Base-by-base conservation (phyloP, 2,888 invertebrate species). In the Pyralis farinalis region DNA sequence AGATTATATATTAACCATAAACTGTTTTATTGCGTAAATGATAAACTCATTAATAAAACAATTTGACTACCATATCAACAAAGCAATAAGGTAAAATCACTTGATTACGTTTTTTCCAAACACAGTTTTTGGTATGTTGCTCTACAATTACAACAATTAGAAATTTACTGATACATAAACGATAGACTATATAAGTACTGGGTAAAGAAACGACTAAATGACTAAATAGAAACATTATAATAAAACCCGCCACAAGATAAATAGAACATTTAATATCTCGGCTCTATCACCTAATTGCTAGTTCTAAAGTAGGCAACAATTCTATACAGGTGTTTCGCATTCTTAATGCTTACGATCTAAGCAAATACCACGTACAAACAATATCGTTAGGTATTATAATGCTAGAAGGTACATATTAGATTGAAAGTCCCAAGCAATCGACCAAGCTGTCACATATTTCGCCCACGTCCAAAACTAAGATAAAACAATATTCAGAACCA, bases 401-500 rank as follows among this genome's bases (percentile, higher is more conserved):
- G 61, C 44, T 56, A 68, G 64, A 75, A 65, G 69, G 72, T 62
- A 56, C 62, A 71, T 58, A 70, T 66, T 74, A 49, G 70, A 64
- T 63, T 57, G 58, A 54, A 51, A 54, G 60, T 58, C 45, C 47
- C 48, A 21, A 12, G 37, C 39, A 44, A 50, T 57, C 63, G 59
- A 61, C 57, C 58, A 55, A 61, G 58, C 56, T 71, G 71, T 70
- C 69, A 70, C 73, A 73, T 76, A 72, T 67, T 76, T 75, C 79
- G 72, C 85, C 86, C 76, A 84, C 86, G 65, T 72, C 72, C 55
- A 63, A 72, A 43, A 72, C 58, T 58, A 62, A 69, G 58, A 59
- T 68, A 69, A 68, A 66, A 72, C 76, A 75, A 80, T 78, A 79
- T 82, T 72, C 74, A 71, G 76, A 83, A 81, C 73, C 76, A 79